These are phyloP conservation scores for Struthio camelus DNA, from an alignment of 2,113 vertebrate genomes.

Conservation along the genomic window DNA sequence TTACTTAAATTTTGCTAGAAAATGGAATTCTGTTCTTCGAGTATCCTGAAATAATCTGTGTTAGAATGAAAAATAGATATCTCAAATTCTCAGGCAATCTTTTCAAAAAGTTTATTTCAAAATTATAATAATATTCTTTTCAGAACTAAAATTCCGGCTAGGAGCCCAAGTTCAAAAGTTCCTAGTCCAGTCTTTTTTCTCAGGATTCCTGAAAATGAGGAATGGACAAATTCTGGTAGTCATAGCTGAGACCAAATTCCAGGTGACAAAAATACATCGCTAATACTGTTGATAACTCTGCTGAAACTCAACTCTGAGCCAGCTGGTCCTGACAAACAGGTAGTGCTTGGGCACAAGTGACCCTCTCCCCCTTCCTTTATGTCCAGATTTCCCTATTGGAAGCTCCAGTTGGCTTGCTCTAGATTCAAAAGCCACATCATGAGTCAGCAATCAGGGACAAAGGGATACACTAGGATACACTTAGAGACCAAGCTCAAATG, in stretches of 20 bases:
- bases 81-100: neutral
- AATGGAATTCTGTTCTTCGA: neutral
- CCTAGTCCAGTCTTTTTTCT: neutral
- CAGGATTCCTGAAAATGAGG: neutral
- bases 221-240: neutral
- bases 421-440: neutral
- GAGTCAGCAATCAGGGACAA: neutral
- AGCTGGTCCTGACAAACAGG: neutral
- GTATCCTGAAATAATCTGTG: neutral
- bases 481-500: neutral
- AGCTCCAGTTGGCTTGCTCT: neutral
- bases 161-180: neutral
- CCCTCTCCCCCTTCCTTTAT: neutral
- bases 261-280: neutral
- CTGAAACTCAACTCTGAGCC: rapidly evolving
- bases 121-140: neutral
- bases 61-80: neutral
- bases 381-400: neutral
- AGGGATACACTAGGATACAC: neutral
- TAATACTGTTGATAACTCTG: neutral
- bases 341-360: neutral
- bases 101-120: neutral
- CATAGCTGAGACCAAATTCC: neutral
- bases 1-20: neutral
- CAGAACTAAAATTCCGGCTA: neutral